Percentiles rank a stretch among this genome's conserved stretches.
Evolutionary conservation across 2,113 vertebrate genomes (phyloP).

Genomic region (Galemys pyrenaicus): DNA sequence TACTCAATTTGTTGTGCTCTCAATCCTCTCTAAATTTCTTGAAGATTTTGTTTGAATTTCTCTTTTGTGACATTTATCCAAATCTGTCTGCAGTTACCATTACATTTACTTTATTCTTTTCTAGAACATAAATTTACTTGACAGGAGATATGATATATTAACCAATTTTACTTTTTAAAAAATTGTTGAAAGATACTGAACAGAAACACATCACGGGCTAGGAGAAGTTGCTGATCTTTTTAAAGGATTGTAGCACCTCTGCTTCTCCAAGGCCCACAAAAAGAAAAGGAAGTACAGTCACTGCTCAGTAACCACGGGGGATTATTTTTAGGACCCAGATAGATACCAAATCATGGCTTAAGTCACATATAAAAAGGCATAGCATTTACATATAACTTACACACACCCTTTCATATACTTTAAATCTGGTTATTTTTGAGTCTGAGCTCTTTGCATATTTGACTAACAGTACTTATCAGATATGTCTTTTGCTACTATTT

Average conservation of each 20-base stretch:
- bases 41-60: slow-evolving; percentile 54
- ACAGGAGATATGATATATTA: background rate
- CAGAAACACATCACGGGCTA: background rate
- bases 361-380: background rate
- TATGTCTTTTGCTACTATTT: background rate
- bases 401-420: too few species aligned
- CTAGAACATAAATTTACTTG: slow-evolving; percentile 26
- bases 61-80: slow-evolving; percentile 48
- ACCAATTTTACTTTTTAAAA: slow-evolving; percentile 50
- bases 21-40: slow-evolving; percentile 39
- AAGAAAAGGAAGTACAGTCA: background rate
- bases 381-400: too few species aligned
- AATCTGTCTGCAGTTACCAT: background rate
- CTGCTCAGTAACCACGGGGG: background rate
- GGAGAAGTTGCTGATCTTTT: background rate
- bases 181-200: background rate
- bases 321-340: background rate
- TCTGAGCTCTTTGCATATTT: background rate
- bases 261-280: background rate
- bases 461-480: background rate
- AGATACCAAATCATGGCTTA: background rate
- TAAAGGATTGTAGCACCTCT: background rate
- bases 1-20: background rate
- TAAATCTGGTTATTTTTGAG: background rate
- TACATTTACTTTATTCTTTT: slow-evolving; percentile 42